phyloP scores from a whole-genome alignment of 2,888 invertebrate genomes.

The Agriopis marginaria region DNA sequence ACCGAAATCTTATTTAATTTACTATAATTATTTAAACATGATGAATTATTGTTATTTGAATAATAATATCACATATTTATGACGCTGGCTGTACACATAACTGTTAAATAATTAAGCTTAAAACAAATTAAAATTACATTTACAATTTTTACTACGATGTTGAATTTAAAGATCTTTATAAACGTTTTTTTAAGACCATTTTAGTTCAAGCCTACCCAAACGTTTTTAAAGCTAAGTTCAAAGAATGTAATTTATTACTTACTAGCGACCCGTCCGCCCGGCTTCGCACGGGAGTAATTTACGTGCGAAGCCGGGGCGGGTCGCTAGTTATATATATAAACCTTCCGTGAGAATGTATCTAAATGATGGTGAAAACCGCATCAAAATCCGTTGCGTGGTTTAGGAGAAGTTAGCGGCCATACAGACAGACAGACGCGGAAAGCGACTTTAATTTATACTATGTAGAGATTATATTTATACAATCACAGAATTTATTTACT shows the following conservation, averaged over 20 bases:
- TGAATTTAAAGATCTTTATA: background rate
- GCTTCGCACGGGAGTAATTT: too few relatives aligned
- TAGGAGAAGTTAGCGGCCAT: too few relatives aligned
- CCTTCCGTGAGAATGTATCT: too few relatives aligned
- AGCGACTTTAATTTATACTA: too few relatives aligned
- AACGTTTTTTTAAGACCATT: background rate
- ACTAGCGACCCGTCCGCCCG: too few relatives aligned
- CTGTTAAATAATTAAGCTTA: conserved; percentile 29
- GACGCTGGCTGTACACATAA: conserved; percentile 37
- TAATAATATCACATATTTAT: conserved; percentile 33
- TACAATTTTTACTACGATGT: conserved; percentile 14
- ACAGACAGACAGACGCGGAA: too few relatives aligned
- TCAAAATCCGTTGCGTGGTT: too few relatives aligned
- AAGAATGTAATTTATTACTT: background rate
- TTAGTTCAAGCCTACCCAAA: background rate
- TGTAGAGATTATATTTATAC: background rate
- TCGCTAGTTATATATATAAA: too few relatives aligned
- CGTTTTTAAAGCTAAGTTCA: background rate
- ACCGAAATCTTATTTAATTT: background rate
- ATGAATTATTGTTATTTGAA: background rate
- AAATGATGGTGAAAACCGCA: too few relatives aligned
- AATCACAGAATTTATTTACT: conserved; percentile 31
- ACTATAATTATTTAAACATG: background rate
- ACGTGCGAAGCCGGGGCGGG: too few relatives aligned
- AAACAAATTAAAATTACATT: conserved; percentile 20